Conservation (phyloP, 1,140 invertebrate genomes). For the Drosophila novamexicana region DNA sequence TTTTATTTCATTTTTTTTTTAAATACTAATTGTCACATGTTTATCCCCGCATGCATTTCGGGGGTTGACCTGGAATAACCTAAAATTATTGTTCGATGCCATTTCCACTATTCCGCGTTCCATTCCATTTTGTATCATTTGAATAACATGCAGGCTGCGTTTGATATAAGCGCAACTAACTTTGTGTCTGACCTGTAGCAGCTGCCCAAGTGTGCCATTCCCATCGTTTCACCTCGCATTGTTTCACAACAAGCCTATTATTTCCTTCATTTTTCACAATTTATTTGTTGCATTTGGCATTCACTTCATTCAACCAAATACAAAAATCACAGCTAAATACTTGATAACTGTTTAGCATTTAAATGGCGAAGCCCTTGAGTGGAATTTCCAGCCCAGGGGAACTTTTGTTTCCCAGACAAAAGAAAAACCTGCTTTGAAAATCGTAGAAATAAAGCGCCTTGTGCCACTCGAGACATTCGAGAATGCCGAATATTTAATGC, state of each 20-base stretch:
- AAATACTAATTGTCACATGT: neutral
- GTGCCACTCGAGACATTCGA: neutral
- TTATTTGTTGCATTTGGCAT: conserved; percentile 1
- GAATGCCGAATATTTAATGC: neutral
- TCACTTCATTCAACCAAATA: neutral
- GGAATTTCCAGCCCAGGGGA: conserved; percentile 26
- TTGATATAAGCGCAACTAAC: too few species aligned
- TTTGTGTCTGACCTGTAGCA: neutral
- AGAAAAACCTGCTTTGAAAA: conserved; percentile 22
- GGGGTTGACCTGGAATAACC: too few species aligned
- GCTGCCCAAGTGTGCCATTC: conserved; percentile 2
- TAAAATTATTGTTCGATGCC: too few species aligned
- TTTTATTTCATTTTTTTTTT: neutral
- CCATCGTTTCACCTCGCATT: neutral
- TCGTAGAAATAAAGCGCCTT: conserved; percentile 28
- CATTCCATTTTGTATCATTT: neutral
- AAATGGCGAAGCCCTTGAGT: conserved; percentile 23
- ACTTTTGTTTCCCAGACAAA: conserved; percentile 8
- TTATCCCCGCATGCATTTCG: neutral
- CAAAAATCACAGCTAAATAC: conserved; percentile 17
- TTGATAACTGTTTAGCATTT: conserved; percentile 23
- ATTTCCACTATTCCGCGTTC: neutral
- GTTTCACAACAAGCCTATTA: neutral
- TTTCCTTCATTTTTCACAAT: neutral
- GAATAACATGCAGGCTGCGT: too few species aligned